Percentiles rank a stretch among this genome's conserved stretches.
These are phyloP conservation scores for Sciurus carolinensis DNA, from an alignment of 2,797 vertebrate genomes.

Conservation along the genomic window DNA sequence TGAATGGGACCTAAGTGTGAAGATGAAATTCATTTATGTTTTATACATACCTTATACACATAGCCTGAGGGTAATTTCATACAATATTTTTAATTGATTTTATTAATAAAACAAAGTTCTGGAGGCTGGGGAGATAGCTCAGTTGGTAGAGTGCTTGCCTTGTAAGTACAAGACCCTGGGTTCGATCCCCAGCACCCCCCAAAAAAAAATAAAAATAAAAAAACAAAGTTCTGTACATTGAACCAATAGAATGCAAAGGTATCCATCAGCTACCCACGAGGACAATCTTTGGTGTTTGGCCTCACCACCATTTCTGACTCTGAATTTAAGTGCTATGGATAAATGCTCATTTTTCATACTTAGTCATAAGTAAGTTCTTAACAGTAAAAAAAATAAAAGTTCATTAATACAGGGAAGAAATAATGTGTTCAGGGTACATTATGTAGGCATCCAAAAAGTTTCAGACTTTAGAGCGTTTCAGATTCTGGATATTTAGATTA, in stretches of 20 bases:
- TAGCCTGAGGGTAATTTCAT: background rate
- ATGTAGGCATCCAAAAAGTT: background rate
- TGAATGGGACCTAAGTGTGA: background rate
- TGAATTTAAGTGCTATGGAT: background rate
- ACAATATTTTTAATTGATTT: background rate
- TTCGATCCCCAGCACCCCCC: too few relatives aligned
- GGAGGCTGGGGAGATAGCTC: too few relatives aligned
- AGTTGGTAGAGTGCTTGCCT: too few relatives aligned
- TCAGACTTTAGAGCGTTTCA: background rate
- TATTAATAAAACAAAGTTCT: background rate
- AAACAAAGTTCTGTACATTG: background rate
- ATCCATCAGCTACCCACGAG: background rate
- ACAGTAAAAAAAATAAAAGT: background rate
- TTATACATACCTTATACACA: background rate
- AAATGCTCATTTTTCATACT: background rate
- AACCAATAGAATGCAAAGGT: background rate
- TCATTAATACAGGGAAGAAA: background rate
- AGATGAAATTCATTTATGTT: background rate
- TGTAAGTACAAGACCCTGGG: too few relatives aligned
- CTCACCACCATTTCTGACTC: background rate
- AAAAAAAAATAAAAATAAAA: too few relatives aligned
- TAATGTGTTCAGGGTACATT: background rate
- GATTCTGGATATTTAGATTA: background rate
- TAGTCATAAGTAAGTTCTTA: background rate
- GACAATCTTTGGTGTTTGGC: background rate